Evolutionary conservation across 2,113 vertebrate species (phyloP), one percentile per base, ranked within the genome.

Genomic region (Canis aureus): DNA sequence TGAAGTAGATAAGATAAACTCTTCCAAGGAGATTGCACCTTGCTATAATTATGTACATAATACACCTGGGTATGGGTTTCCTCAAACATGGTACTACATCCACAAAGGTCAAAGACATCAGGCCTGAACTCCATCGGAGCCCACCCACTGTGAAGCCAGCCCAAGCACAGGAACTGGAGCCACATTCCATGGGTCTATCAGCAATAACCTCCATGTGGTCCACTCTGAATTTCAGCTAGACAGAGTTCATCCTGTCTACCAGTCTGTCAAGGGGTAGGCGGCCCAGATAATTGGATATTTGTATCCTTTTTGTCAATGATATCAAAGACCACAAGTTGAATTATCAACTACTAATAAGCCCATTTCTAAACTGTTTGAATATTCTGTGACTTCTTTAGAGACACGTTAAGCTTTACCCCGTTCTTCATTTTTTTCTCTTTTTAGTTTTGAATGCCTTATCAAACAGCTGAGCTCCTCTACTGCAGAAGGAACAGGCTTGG

Each of bases 291-390:
- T 13, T 64, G 29, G 74, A 55, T 53, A 76, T 64, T 92, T 84
- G 66, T 69, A 81, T 92, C 16, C 53, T 71, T 84, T 59, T 76
- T 55, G 49, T 91, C 62, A 96, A 51, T 57, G 49, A 60, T 53
- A 73, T 49, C 64, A 92, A 93, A 86, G 71, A 79, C 35, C 49
- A 5, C 27, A 74, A 60, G 87, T 22, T 93, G 78, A 96, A 97
- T 95, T 89, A 89, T 94, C 92, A 96, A 94, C 84, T 80, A 64
- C 53, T 71, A 97, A 87, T 71, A 97, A 90, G 17, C 11, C 43
- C 38, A 60, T 81, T 91, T 96, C 90, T 95, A 89, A 95, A 83
- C 27, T 60, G 25, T 83, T 5, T 69, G 57, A 94, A 95, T 29
- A 29, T n/a, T 82, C 59, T 74, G 16, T 92, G 84, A 79, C 51